Percentiles rank a stretch among this genome's conserved stretches.
phyloP scores from a whole-genome alignment of 2,888 invertebrate genomes.

The Andricus curvator region DNA sequence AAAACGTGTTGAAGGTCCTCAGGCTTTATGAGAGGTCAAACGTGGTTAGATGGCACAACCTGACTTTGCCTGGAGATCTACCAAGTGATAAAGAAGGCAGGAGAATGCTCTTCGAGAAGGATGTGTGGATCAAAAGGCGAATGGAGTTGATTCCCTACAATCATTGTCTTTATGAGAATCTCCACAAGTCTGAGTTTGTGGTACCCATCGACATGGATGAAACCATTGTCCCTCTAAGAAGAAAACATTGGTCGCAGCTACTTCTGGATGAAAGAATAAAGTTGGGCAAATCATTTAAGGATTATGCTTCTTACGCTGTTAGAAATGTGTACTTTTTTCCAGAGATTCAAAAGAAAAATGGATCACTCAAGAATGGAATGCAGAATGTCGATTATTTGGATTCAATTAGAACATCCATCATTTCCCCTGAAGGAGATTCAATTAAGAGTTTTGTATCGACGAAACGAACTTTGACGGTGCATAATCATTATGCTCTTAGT shows the following conservation, averaged over 20 bases:
- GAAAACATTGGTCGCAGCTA: slow-evolving; percentile 81
- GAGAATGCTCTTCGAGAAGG: slow-evolving; percentile 75
- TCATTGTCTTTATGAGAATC: slow-evolving; percentile 87
- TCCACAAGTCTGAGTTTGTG: slow-evolving; percentile 83
- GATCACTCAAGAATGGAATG: slow-evolving; percentile 12
- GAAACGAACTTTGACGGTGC: slow-evolving; percentile 84
- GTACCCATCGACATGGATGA: slow-evolving; percentile 88
- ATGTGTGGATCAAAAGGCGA: slow-evolving; percentile 85
- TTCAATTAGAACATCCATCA: slow-evolving; percentile 80
- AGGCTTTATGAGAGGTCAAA: slow-evolving; percentile 79
- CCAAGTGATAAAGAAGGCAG: slow-evolving; percentile 77
- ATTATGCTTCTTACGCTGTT: slow-evolving; percentile 82
- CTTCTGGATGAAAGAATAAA: slow-evolving; percentile 78
- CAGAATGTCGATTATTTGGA: slow-evolving; percentile 79
- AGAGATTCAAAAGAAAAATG: slow-evolving; percentile 67
- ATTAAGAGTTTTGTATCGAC: slow-evolving; percentile 87
- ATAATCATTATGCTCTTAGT: slow-evolving; percentile 87
- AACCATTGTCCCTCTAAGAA: slow-evolving; percentile 84
- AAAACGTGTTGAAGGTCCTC: slow-evolving; percentile 80
- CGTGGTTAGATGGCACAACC: slow-evolving; percentile 70
- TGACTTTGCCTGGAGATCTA: slow-evolving; percentile 75
- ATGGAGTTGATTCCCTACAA: slow-evolving; percentile 88
- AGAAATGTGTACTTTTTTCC: slow-evolving; percentile 86
- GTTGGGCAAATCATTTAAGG: slow-evolving; percentile 76
- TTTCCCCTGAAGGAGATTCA: slow-evolving; percentile 84